A percentile compares a stretch with the other conserved stretches of the same genome.
Conservation (phyloP, 2,888 invertebrate genomes). For the Petrolisthes manimaculis region DNA sequence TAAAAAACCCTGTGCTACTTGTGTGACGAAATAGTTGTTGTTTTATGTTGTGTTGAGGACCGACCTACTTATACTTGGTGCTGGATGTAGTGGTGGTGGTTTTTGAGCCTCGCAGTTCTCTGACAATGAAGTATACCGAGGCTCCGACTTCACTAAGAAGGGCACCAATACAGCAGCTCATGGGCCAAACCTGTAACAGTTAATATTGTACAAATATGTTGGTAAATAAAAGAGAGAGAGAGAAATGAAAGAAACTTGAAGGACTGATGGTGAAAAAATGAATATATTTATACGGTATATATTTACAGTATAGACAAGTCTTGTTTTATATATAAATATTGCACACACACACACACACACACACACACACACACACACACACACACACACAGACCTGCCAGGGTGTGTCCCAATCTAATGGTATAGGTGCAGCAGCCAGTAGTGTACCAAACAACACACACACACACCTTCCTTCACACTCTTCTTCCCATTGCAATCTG, state of each 20-base stretch:
- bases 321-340: background rate
- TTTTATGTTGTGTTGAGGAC: too few relatives aligned
- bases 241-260: background rate
- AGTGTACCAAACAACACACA: slow-evolving; percentile 79
- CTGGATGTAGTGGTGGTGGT: too few relatives aligned
- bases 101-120: background rate
- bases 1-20: too few relatives aligned
- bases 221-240: background rate
- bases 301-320: too few relatives aligned
- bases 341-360: background rate
- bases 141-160: slow-evolving; percentile 56
- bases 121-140: slow-evolving; percentile 35
- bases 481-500: slow-evolving; percentile 45
- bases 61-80: too few relatives aligned
- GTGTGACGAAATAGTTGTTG: too few relatives aligned
- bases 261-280: background rate
- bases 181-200: slow-evolving; percentile 56
- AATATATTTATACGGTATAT: too few relatives aligned
- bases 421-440: slow-evolving; percentile 87
- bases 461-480: slow-evolving; percentile 40
- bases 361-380: background rate
- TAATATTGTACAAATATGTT: background rate
- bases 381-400: slow-evolving; percentile 77
- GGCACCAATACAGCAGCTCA: slow-evolving; percentile 60
- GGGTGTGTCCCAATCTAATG: slow-evolving; percentile 90